Evolutionary conservation across 2,888 invertebrate genomes (phyloP), one percentile per base, ranked within the genome.

Genomic region (Agrotis clavis): DNA sequence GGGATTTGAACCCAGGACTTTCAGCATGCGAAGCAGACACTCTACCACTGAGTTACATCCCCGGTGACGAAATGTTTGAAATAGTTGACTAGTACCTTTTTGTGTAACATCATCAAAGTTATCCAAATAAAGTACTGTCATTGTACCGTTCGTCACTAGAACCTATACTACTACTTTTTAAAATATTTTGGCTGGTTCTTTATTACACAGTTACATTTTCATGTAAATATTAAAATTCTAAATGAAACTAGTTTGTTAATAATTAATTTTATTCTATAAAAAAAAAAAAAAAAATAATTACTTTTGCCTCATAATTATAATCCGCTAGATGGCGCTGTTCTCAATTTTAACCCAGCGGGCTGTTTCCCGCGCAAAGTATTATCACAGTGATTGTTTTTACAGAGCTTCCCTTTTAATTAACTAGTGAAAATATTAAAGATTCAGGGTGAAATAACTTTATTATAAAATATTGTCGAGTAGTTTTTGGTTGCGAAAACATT

Each of bases 21-120:
- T 97, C 96, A 96, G 97, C 97, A 97, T 97, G 97, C 97, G 96
- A 97, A 97, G 97, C 97, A 97, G 97, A 97, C 97, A 97, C 97
- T 97, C 95, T 95, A 95, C 95, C 95, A 95, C 95, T 95, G 94
- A 95, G 95, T 95, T 95, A 95, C 94, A 95, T 92, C 95, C 95
- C 95, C 95, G 74, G 0, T 82, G 5, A 0, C 0, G 0, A 0
- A 0, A 0, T 0, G 0, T 2, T 0, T 25, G 81, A 91, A 92
- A 92, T 88, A 83, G 47, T 19, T 0, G 2, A 63, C 4, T 5
- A 6, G 0, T 35, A 41, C 7, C n/a, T 51, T 18, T 19, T 19
- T 0, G 0, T 4, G 25, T 77, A 67, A 86, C 35, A 64, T 41
- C 4, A 72, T 67, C 2, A 35, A 63, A 59, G 11, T 35, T 11